phyloP scores from a whole-genome alignment of 2,797 vertebrate genomes.

The Clarias laeviceps region DNA sequence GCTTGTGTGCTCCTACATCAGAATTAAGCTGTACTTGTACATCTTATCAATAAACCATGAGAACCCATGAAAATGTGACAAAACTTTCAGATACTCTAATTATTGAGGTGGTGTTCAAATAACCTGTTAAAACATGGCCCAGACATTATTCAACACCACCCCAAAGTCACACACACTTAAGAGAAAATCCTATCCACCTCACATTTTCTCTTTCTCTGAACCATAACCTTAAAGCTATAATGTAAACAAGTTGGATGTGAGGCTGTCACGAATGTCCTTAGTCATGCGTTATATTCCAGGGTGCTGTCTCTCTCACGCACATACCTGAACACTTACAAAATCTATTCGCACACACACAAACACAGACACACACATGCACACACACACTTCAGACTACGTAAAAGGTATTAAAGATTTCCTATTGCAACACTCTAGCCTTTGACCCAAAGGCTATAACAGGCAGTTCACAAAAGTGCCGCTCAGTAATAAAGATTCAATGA shows the following conservation, averaged over 20 bases:
- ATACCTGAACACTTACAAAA: background rate
- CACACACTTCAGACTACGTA: conserved; percentile 10
- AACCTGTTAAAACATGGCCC: background rate
- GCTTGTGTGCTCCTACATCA: background rate
- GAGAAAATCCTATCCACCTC: background rate
- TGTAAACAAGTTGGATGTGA: conserved; percentile 11
- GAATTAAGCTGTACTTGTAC: background rate
- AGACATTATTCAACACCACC: background rate
- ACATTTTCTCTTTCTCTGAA: conserved; percentile 1
- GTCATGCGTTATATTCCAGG: conserved; percentile 22
- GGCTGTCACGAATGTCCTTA: background rate
- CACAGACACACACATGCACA: background rate
- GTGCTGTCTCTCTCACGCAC: background rate
- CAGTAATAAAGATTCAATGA: conserved; percentile 12
- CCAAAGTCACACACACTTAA: background rate
- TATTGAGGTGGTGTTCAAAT: background rate
- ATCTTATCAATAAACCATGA: background rate
- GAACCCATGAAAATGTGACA: too few relatives aligned
- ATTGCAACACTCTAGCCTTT: conserved; percentile 21
- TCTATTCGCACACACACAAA: background rate
- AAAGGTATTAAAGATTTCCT: conserved; percentile 32
- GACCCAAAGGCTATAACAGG: conserved; percentile 15
- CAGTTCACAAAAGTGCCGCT: conserved; percentile 5
- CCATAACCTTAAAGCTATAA: conserved; percentile 26
- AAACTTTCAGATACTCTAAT: background rate